Base-by-base conservation (phyloP, 2,888 invertebrate genomes). In the Galeopsomyia nigrocyanea region DNA sequence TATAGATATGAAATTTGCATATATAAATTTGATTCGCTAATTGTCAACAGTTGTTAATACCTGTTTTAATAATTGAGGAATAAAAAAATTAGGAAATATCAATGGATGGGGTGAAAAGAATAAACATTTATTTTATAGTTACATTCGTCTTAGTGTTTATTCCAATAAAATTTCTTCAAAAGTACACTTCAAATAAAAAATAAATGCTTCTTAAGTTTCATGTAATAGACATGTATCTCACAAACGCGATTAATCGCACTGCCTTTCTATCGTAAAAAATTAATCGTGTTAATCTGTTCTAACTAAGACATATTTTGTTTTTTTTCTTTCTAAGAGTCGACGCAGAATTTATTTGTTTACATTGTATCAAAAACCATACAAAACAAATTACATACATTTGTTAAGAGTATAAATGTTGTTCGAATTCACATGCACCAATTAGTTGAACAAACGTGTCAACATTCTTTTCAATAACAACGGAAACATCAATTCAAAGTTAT, bases 131-230 rank as follows among this genome's bases (percentile, higher is more conserved):
- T 46, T 55, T 47, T 68, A 62, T 17, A 55, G 62, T 56, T 56
- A 61, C 62, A 66, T 56, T 66, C 26, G 31, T 60, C 49, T 62
- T 66, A 51, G 17, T 78, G 74, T 83, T 82, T 82, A 82, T 83
- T 82, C 79, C 75, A 68, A 71, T 71, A 80, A 79, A 81, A 79
- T 75, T 82, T 78, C 55, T 77, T 78, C 79, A 69, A 82, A 82
- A 82, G 80, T 84, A 82, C 81, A 83, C 78, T 79, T 79, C 80
- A 81, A 82, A 81, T 81, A 81, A 83, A 84, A 83, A 82, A 82
- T 81, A 81, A 83, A 82, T 81, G 82, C 79, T 79, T 82, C 78
- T 78, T 78, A 80, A 39, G 77, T 81, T 75, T 76, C 76, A 78
- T 78, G 74, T 79, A 81, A 76, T 65, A 73, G 82, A 81, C 79